Base-by-base conservation (phyloP, 2,888 invertebrate species). In the Darwinula stevensoni region DNA sequence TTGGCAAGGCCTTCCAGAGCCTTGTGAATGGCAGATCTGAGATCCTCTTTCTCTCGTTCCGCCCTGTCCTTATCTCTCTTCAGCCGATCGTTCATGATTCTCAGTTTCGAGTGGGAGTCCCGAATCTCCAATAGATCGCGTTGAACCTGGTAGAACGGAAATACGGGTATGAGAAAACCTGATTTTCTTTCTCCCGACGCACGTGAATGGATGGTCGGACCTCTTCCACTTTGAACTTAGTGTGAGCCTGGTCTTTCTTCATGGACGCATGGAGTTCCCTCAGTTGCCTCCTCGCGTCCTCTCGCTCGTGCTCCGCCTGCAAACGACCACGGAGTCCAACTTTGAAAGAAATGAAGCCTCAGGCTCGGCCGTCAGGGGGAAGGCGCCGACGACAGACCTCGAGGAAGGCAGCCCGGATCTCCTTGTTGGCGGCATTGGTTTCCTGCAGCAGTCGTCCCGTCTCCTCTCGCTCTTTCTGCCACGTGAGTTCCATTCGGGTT, bases 401-500 rank as follows among this genome's bases (percentile, higher is more conserved):
- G 6, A 13, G 14, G 14, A 28, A 6, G 28, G 11, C 5, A 5
- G n/a, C 14, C 28, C 28, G 6, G 9, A 28, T 6, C 6, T 14
- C 14, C 5, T 13, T 6, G 14, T 28, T 28, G 28, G 14, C 11
- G 14, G 28, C n/a, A 34, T 43, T 41, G 5, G 80, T 78, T 54
- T 84, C 84, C 47, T 78, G 76, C 17, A 84, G 53, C 26, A 84
- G 52, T n/a, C 80, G 58, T 41, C 80, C 80, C 44, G 80, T 78
- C 44, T 84, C 82, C 48, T 80, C 78, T 14, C 84, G 59, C 50
- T 84, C 84, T 47, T 80, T 84, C 45, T 80, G 80, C 84, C 84
- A 84, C 1, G 80, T 76, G 12, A 84, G 56, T 48, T 84, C 82
- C 62, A 84, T 67, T 32, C 74, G 65, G 2, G 82, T 75, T 43